Conservation (phyloP, 2,888 invertebrate species). For the Imbricaverruca yamaguchii region DNA sequence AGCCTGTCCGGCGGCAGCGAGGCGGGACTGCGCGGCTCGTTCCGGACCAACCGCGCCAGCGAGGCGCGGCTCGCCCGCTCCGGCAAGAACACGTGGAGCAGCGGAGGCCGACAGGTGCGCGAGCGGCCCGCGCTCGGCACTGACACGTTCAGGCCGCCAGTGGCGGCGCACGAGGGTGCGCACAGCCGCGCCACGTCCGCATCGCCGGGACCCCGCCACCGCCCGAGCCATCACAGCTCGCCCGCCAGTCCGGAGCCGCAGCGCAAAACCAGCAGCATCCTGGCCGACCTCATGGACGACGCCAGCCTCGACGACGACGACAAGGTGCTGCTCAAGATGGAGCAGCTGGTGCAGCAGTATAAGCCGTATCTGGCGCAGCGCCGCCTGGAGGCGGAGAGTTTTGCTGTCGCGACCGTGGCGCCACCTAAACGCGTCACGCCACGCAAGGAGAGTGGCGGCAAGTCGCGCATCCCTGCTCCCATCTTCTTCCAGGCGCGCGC, state of each 20-base stretch:
- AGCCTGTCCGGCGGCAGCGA: slow-evolving; percentile 12
- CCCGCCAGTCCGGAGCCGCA: not conserved
- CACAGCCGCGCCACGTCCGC: slow-evolving; percentile 37
- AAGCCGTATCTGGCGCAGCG: slow-evolving; percentile 6
- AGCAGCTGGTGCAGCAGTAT: slow-evolving; percentile 9
- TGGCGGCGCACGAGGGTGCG: slow-evolving; percentile 38
- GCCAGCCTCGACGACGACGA: not conserved
- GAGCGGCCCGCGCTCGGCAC: slow-evolving; percentile 50
- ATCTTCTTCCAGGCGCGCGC: slow-evolving; percentile 16
- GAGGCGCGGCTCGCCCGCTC: slow-evolving; percentile 10
- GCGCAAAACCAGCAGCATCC: not conserved
- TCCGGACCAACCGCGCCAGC: slow-evolving; percentile 18
- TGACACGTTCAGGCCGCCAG: slow-evolving; percentile 51
- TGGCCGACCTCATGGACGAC: slow-evolving; percentile 7
- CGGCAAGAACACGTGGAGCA: slow-evolving; percentile 65
- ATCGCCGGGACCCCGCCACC: slow-evolving; percentile 35
- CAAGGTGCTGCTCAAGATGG: slow-evolving; percentile 14
- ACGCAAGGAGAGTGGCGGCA: not conserved
- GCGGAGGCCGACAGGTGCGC: slow-evolving; percentile 46
- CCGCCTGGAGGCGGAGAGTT: not conserved
- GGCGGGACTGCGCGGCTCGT: slow-evolving; percentile 9
- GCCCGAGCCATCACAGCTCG: not conserved
- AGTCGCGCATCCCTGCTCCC: slow-evolving; percentile 11
- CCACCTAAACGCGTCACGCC: not conserved
- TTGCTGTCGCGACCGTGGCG: not conserved